Base-by-base conservation (phyloP, 2,888 invertebrate genomes). In the Cheilosia grossa region DNA sequence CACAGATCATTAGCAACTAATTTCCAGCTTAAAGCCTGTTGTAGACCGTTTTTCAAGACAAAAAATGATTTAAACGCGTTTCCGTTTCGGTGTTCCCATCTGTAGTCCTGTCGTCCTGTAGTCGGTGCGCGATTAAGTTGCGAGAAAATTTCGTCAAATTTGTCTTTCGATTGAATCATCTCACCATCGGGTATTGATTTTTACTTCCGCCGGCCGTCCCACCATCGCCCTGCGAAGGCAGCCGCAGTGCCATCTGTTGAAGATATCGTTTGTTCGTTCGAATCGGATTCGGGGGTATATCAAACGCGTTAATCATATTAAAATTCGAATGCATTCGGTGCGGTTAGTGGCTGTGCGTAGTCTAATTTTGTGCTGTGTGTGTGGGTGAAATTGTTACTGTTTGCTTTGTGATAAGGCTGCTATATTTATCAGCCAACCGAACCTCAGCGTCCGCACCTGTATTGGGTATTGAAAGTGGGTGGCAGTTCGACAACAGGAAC, bases 281-380 rank as follows among this genome's bases (percentile, higher is more conserved):
- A 44, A 30, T 47, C 73, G 21, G 66, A 67, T 67, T 66, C 53
- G 54, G 27, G n/a, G 49, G 30, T 64, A 58, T 75, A 58, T 75
- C 58, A 82, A 69, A 63, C 33, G 70, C 40, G 79, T 44, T 83
- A 83, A 83, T 83, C 79, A 63, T 64, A 79, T 79, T 83, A 74
- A 69, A 83, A 83, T 74, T 79, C 58, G 74, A 79, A 69, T 83
- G 79, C 83, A 78, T 67, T 82, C 56, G 49, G 51, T 44, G 51
- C 42, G 67, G 73, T 61, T 61, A 42, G 47, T 54, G 49, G 53
- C 37, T 47, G n/a, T 54, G 59, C 10, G 54, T 33, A 19, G 63
- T 53, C 53, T 61, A 44, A 67, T 61, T 66, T 30, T 67, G 49
- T 59, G 10, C 47, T 1, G 30, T 15, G 61, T 15, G 61, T 19